Percentiles rank a stretch among this genome's conserved stretches.
Conservation (phyloP, 2,113 vertebrate genomes). For the Chaetodon auriga region DNA sequence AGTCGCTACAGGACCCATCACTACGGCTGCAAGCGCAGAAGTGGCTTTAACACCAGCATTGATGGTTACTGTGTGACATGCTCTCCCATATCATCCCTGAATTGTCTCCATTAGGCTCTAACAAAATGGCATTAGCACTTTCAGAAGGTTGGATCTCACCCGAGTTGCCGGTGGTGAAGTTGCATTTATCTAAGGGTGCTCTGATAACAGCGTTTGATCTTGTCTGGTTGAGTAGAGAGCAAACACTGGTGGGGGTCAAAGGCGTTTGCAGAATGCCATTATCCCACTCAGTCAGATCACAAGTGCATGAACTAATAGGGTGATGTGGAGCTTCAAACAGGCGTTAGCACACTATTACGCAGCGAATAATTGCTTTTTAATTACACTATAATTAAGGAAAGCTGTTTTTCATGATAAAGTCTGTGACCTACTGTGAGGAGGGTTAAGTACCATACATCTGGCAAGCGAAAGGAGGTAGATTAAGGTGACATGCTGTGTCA, state of each 20-base stretch:
- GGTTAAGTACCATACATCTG: not conserved
- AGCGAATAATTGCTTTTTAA: conserved; percentile 59
- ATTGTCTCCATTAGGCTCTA: conserved; percentile 22
- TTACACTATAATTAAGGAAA: conserved; percentile 37
- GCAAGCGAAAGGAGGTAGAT: not conserved
- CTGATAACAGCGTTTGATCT: conserved; percentile 72
- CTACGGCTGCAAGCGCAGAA: not conserved
- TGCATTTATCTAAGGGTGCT: conserved; percentile 36
- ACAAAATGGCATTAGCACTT: not conserved
- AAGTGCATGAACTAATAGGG: conserved; percentile 41
- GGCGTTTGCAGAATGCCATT: conserved; percentile 61
- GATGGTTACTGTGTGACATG: not conserved
- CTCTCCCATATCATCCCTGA: conserved; percentile 20
- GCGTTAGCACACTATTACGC: conserved; percentile 38
- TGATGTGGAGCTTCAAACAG: conserved; percentile 34
- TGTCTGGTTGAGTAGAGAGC: conserved; percentile 63
- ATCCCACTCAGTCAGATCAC: conserved; percentile 53
- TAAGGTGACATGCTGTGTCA: not conserved
- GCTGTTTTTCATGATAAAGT: conserved; percentile 22
- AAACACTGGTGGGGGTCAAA: conserved; percentile 62
- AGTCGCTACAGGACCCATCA: conserved; percentile 69
- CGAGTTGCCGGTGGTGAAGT: conserved; percentile 45
- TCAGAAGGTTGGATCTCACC: conserved; percentile 44
- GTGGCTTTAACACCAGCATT: not conserved
- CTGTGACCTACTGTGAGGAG: not conserved